These are phyloP conservation scores for Hucho hucho DNA, from an alignment of 2,113 vertebrate genomes.

Conservation along the genomic window DNA sequence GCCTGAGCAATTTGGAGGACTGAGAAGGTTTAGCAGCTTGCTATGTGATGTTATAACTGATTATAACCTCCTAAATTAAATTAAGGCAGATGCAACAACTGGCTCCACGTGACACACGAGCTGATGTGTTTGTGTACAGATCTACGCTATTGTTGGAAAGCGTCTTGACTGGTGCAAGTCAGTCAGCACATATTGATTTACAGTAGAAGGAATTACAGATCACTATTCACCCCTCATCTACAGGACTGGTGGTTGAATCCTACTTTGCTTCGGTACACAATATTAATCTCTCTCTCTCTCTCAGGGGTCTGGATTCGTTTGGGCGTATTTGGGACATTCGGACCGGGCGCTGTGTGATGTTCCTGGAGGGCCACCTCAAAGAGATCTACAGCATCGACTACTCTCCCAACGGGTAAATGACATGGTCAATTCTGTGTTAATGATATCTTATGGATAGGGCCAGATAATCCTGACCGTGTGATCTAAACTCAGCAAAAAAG, in stretches of 20 bases:
- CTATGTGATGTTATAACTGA: not conserved
- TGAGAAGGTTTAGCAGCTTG: not conserved
- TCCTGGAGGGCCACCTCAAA: constrained; percentile 94
- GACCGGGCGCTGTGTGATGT: constrained; percentile 95
- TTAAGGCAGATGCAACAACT: not conserved
- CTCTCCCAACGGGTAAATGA: constrained; percentile 91
- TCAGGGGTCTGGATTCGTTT: constrained; percentile 91
- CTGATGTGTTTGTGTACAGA: not conserved
- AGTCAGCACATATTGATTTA: no score
- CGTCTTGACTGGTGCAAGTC: no score
- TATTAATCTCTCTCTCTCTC: not conserved
- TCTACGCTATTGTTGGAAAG: no score
- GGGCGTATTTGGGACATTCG: constrained; percentile 95
- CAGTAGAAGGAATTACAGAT: no score
- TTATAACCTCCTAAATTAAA: not conserved
- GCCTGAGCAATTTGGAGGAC: not conserved
- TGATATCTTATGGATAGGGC: not conserved
- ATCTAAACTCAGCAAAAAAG: not conserved
- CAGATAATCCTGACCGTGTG: not conserved
- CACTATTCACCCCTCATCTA: not conserved
- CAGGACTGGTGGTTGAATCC: not conserved
- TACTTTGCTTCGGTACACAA: not conserved
- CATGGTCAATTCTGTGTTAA: not conserved
- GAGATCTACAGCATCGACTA: constrained; percentile 94
- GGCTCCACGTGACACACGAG: not conserved